Evolutionary conservation across 2,888 invertebrate genomes (phyloP).

Genomic region (Griposia aprilina): DNA sequence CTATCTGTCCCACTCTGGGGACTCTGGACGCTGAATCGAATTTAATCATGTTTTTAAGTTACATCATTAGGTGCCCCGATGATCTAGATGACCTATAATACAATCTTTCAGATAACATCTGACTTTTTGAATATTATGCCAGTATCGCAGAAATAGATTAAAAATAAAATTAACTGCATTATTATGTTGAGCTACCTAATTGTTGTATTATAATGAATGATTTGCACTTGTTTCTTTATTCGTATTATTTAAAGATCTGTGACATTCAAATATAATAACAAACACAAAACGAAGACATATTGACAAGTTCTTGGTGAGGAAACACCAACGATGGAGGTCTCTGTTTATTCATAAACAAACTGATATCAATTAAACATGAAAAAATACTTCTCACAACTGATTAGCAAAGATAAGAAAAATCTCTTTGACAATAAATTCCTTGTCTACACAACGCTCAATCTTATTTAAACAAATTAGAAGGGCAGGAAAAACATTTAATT

Average conservation of each 20-base stretch:
- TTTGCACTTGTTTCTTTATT: conserved; percentile 21
- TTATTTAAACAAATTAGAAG: conserved; percentile 65
- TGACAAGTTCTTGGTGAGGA: background rate
- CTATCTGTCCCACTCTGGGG: conserved; percentile 61
- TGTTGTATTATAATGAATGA: conserved; percentile 15
- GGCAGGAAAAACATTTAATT: conserved; percentile 73
- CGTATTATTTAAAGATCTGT: background rate
- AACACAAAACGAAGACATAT: background rate
- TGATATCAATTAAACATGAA: conserved; percentile 5
- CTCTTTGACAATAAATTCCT: conserved; percentile 12
- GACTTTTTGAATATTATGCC: conserved; percentile 6
- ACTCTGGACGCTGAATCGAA: conserved; percentile 35
- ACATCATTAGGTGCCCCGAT: conserved; percentile 42
- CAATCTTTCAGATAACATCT: conserved; percentile 49
- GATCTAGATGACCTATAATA: conserved; percentile 39
- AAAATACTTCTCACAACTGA: conserved; percentile 17
- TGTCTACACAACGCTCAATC: conserved; percentile 42
- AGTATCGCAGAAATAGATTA: conserved; percentile 26
- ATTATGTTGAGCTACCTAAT: conserved; percentile 18
- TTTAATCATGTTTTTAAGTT: conserved; percentile 53
- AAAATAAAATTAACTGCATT: conserved; percentile 41
- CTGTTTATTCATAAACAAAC: conserved; percentile 13
- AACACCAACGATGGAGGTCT: background rate
- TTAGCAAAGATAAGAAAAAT: conserved; percentile 27
- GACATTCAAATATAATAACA: background rate